These are phyloP conservation scores for Zosterops pallidus DNA, from an alignment of 2,113 vertebrate genomes.

Conservation along the genomic window DNA sequence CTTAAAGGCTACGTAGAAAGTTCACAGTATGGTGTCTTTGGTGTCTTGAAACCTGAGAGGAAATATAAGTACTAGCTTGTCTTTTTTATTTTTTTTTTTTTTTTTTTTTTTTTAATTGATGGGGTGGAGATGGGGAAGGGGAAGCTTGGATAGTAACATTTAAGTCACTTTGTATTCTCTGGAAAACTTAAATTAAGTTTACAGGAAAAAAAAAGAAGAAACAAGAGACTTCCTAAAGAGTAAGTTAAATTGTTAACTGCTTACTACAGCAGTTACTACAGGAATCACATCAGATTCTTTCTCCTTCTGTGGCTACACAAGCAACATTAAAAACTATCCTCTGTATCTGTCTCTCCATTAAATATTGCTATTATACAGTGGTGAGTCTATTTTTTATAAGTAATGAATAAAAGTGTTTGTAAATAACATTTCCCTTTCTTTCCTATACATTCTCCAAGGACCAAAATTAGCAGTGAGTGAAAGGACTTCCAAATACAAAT, in stretches of 20 bases:
- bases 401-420: not conserved
- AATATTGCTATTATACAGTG: not conserved
- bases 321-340: not conserved
- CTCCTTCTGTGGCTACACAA: not conserved
- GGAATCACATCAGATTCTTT: not conserved
- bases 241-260: not conserved
- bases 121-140: fast-evolving
- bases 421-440: not conserved
- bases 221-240: not conserved
- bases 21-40: not conserved
- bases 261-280: not conserved
- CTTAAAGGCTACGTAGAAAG: not conserved
- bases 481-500: not conserved
- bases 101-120: not conserved
- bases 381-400: not conserved
- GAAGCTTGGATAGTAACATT: not conserved
- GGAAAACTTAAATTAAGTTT: not conserved
- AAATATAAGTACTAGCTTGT: not conserved
- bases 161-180: not conserved
- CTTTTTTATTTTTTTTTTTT: too few relatives aligned
- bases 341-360: not conserved
- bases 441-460: not conserved
- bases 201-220: not conserved
- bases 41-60: not conserved
- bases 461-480: not conserved